Conservation (phyloP, 2,888 invertebrate species). For the Dasysyrphus albostriatus region DNA sequence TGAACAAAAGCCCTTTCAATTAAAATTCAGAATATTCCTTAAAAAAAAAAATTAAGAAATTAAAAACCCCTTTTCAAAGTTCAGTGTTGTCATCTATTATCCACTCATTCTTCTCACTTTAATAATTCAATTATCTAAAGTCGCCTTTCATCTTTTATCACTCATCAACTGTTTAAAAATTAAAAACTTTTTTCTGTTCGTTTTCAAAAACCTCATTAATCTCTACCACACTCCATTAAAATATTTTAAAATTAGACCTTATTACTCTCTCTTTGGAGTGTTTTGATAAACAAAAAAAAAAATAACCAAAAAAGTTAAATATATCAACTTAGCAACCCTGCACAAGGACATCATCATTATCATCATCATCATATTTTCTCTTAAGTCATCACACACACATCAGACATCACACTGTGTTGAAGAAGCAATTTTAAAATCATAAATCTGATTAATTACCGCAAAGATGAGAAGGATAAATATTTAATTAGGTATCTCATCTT, state of each 20-base stretch:
- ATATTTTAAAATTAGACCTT: conserved; percentile 30
- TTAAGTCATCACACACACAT: conserved; percentile 14
- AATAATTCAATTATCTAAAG: conserved; percentile 36
- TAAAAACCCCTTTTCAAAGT: not conserved
- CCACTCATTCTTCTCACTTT: conserved; percentile 16
- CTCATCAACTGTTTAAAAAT: conserved; percentile 29
- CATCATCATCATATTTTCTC: not conserved
- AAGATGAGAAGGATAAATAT: conserved; percentile 74
- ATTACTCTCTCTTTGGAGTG: conserved; percentile 2
- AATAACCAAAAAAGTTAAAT: conserved; percentile 41
- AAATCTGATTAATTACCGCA: conserved; percentile 75
- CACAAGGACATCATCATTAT: conserved; percentile 32
- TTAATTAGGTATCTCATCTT: conserved; percentile 68
- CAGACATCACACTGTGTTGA: conserved; percentile 7
- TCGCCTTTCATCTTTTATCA: conserved; percentile 25
- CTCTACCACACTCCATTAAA: conserved; percentile 47
- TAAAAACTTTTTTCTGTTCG: conserved; percentile 39
- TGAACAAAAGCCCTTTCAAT: not conserved
- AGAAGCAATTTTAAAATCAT: conserved; percentile 69
- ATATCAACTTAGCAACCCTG: conserved; percentile 28
- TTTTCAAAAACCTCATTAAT: conserved; percentile 50
- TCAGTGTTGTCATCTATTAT: conserved; percentile 12
- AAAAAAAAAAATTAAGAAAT: not conserved
- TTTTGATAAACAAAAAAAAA: conserved; percentile 2
- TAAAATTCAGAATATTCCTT: conserved; percentile 6